Percentiles rank a stretch among this genome's conserved stretches.
These are phyloP conservation scores for Rotaria magnacalcarata DNA, from an alignment of 2,888 invertebrate species.

Conservation along the genomic window DNA sequence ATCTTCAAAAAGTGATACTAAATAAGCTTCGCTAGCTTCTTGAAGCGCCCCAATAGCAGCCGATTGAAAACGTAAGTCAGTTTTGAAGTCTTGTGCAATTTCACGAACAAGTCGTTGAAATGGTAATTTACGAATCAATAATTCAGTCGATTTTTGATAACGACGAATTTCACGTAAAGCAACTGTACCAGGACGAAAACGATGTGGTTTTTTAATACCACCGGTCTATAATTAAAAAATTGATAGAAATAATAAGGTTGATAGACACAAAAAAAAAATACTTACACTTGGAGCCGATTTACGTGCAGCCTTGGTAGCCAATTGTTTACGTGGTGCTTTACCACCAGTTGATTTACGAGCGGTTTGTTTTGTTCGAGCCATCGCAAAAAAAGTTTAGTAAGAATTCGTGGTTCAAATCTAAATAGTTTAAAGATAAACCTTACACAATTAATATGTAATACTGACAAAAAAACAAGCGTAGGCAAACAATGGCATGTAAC, in stretches of 20 bases:
- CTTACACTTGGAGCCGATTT: conserved; percentile 25
- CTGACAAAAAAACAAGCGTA: background rate
- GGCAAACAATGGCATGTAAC: background rate
- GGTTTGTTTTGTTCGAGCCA: conserved; percentile 60
- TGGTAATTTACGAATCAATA: conserved; percentile 87
- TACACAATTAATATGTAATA: background rate
- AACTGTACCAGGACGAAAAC: conserved; percentile 89
- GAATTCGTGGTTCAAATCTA: background rate
- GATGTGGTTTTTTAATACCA: conserved; percentile 91
- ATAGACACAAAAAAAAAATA: background rate
- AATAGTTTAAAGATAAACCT: background rate
- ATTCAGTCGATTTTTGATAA: conserved; percentile 90
- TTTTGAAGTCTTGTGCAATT: conserved; percentile 95
- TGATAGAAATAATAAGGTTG: background rate
- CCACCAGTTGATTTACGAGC: conserved; percentile 60
- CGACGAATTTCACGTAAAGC: conserved; percentile 92
- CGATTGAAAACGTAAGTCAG: conserved; percentile 88
- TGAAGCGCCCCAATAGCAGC: conserved; percentile 85
- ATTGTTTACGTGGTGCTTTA: conserved; percentile 59
- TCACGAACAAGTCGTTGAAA: conserved; percentile 92
- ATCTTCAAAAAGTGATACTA: conserved; percentile 46
- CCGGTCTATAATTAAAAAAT: conserved; percentile 65
- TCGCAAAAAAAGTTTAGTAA: conserved; percentile 44
- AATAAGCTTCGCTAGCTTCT: conserved; percentile 52
- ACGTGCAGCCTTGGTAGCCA: conserved; percentile 29